phyloP scores from a whole-genome alignment of 2,888 invertebrate species.

The Diabrotica balteata region DNA sequence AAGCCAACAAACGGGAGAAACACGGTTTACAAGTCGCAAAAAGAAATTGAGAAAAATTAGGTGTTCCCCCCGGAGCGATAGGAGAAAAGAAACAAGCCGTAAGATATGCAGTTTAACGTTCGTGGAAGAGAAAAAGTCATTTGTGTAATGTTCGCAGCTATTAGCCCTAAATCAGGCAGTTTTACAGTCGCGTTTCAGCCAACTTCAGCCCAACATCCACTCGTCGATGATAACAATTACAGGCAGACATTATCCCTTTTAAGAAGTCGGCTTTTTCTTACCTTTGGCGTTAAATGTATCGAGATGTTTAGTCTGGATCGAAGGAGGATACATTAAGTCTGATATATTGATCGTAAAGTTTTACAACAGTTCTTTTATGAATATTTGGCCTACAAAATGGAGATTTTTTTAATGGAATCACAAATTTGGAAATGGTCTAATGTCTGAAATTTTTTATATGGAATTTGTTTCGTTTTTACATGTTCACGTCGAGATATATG shows the following conservation, averaged over 20 bases:
- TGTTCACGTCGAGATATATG: no score
- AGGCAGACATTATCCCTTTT: slow-evolving; percentile 33
- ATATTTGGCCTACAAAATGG: no score
- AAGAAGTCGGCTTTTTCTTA: slow-evolving; percentile 25
- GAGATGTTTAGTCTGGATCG: no score
- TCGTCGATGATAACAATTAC: slow-evolving; percentile 41
- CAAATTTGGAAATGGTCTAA: no score
- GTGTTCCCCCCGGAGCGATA: slow-evolving; percentile 23
- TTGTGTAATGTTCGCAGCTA: slow-evolving; percentile 40
- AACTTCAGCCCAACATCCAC: slow-evolving; percentile 24
- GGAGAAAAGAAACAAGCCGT: slow-evolving; percentile 18
- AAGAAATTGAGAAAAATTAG: slow-evolving; percentile 26
- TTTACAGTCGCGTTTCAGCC: slow-evolving; percentile 40
- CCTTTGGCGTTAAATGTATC: slow-evolving; percentile 7
- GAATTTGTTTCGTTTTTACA: no score
- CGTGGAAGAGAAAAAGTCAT: slow-evolving; percentile 41
- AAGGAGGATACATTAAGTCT: no score
- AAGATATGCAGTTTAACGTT: slow-evolving; percentile 33
- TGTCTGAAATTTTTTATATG: no score
- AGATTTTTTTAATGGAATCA: no score
- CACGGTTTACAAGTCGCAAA: slow-evolving; percentile 17
- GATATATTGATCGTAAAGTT: neutral
- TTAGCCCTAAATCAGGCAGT: slow-evolving; percentile 45
- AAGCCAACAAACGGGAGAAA: slow-evolving; percentile 6
- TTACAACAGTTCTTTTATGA: neutral